A percentile compares a stretch with the other conserved stretches of the same genome.
phyloP scores from a whole-genome alignment of 2,888 invertebrate species.

The Neuroscelio doddi region DNA sequence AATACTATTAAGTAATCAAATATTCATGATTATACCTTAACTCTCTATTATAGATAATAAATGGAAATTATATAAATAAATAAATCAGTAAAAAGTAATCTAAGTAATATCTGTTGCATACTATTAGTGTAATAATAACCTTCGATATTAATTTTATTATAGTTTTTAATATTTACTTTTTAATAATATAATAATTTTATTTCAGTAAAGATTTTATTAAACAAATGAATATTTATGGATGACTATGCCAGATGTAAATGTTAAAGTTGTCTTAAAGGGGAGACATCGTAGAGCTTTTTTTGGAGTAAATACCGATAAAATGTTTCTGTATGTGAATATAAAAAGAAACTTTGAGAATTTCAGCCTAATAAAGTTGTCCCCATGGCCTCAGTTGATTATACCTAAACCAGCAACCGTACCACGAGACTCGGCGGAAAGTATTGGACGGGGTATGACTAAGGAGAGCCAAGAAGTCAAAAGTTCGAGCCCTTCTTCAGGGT shows the following conservation, averaged over 20 bases:
- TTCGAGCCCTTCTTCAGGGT: slow-evolving; percentile 40
- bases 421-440: slow-evolving; percentile 47
- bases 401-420: slow-evolving; percentile 44
- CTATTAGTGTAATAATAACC: too few relatives aligned
- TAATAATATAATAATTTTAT: too few relatives aligned
- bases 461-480: slow-evolving; percentile 55
- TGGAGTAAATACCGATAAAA: too few relatives aligned
- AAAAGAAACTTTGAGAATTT: slow-evolving; percentile 48
- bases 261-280: slow-evolving; percentile 29
- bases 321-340: slow-evolving; percentile 31
- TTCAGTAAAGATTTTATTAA: too few relatives aligned
- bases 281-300: background rate
- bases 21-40: too few relatives aligned
- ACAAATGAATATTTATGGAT: slow-evolving; percentile 35
- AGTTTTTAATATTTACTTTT: too few relatives aligned
- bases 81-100: too few relatives aligned
- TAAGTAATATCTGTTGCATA: too few relatives aligned
- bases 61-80: too few relatives aligned
- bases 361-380: slow-evolving; percentile 51
- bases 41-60: too few relatives aligned
- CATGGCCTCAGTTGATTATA: slow-evolving; percentile 49
- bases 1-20: too few relatives aligned
- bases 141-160: too few relatives aligned
- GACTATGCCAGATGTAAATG: slow-evolving; percentile 23
- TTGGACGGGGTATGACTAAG: slow-evolving; percentile 51